phyloP scores from a whole-genome alignment of 2,888 invertebrate genomes.

The Ditylenchus weischeri region DNA sequence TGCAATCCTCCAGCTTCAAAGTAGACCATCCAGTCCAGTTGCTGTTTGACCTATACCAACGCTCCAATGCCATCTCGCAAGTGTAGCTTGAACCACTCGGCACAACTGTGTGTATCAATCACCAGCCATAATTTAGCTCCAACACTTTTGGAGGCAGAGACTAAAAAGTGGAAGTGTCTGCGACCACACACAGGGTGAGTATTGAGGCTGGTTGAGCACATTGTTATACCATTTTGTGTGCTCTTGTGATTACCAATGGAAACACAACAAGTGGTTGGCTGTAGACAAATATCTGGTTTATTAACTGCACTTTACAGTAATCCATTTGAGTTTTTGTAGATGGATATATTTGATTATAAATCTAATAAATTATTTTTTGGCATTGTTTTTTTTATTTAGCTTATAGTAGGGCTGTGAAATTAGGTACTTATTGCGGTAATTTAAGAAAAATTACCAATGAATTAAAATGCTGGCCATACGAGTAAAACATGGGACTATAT shows the following conservation, averaged over 20 bases:
- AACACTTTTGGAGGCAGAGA: not conserved
- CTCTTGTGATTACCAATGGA: conserved; percentile 52
- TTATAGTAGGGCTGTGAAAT: too few species aligned
- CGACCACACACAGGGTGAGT: not conserved
- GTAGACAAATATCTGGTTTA: conserved; percentile 40
- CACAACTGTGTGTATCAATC: not conserved
- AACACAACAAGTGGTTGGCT: conserved; percentile 52
- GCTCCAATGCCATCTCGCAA: conserved; percentile 49
- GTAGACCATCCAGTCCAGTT: conserved; percentile 36
- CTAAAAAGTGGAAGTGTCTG: not conserved
- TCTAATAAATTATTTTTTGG: too few species aligned
- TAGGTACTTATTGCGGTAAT: too few species aligned
- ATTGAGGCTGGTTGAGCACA: too few species aligned
- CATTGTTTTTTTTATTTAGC: too few species aligned
- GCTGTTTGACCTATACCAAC: conserved; percentile 44
- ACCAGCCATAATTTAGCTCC: not conserved
- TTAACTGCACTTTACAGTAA: too few species aligned
- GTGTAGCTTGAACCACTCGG: conserved; percentile 12
- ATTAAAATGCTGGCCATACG: too few species aligned
- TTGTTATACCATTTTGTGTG: conserved; percentile 29
- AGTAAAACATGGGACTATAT: too few species aligned
- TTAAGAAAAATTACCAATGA: too few species aligned
- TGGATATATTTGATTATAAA: too few species aligned
- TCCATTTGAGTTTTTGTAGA: too few species aligned
- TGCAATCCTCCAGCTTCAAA: not conserved